phyloP scores from a whole-genome alignment of 1,140 invertebrate species.

The Drosophila simulans region DNA sequence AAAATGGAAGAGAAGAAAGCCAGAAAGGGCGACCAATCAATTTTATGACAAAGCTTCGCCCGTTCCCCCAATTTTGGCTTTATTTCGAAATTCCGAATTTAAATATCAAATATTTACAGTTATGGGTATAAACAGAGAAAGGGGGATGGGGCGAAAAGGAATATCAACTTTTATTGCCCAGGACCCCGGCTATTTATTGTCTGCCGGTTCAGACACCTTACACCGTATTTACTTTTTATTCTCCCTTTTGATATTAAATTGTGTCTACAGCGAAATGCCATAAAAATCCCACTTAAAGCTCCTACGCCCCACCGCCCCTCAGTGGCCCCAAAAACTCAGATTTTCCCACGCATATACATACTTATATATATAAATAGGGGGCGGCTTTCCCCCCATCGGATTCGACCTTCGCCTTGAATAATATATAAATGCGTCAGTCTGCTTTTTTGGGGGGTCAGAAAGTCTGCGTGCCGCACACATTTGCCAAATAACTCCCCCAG shows the following conservation, averaged over 20 bases:
- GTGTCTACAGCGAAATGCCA: slow-evolving; percentile 73
- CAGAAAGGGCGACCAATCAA: slow-evolving; percentile 54
- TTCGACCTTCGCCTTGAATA: slow-evolving; percentile 74
- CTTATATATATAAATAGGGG: neutral
- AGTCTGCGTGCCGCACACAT: slow-evolving; percentile 79
- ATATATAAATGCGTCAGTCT: slow-evolving; percentile 72
- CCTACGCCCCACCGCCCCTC: neutral
- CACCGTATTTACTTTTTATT: slow-evolving; percentile 41
- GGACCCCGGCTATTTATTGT: slow-evolving; percentile 64
- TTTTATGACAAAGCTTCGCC: slow-evolving; percentile 63
- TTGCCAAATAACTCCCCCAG: slow-evolving; percentile 72
- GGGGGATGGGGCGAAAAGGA: slow-evolving; percentile 7
- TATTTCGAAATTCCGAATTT: slow-evolving; percentile 53
- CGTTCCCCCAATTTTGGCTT: slow-evolving; percentile 8
- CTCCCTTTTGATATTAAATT: slow-evolving; percentile 64
- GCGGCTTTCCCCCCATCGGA: slow-evolving; percentile 4
- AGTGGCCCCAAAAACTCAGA: slow-evolving; percentile 1
- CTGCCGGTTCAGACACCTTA: slow-evolving; percentile 72
- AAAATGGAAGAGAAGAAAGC: slow-evolving; percentile 31
- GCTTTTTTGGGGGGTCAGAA: slow-evolving; percentile 30
- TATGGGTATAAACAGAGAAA: neutral
- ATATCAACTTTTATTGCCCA: slow-evolving; percentile 62
- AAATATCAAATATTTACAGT: slow-evolving; percentile 64
- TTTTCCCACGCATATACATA: slow-evolving; percentile 69
- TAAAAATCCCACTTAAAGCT: slow-evolving; percentile 75